Base-by-base conservation (phyloP, 2,797 vertebrate species). In the Micromesistius poutassou region DNA sequence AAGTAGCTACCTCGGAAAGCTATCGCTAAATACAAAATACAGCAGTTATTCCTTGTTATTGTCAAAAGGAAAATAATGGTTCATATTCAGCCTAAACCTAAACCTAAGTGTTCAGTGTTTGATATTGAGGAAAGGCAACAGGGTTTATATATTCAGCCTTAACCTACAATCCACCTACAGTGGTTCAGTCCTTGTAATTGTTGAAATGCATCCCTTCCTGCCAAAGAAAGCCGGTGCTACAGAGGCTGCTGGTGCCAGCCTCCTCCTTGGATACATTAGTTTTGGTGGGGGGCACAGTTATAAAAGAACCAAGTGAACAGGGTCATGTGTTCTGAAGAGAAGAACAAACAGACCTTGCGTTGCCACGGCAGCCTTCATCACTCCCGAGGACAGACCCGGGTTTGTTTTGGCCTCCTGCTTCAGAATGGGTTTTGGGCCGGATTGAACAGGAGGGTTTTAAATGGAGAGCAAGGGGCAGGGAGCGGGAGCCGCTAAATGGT, bases 181-280 rank as follows among this genome's bases (percentile, higher is more conserved):
- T 38, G 77, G 77, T 79, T 14, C 28, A 77, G 75, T 35, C 72
- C 79, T 28, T 62, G 14, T 74, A 74, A 84, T 77, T 77, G 71
- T 46, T 40, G 62, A 87, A 81, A 38, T 50, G 36, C 77, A 62
- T 74, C 77, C 82, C 83, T n/a, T 62, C 22, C 66, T 82, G 74
- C 76, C 77, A 80, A 25, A 50, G 16, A 76, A 82, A 74, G 76
- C 77, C 80, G 19, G 30, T 46, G 78, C 71, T 13, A 33, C 19
- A 77, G 84, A 86, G 84, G 86, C 87, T 84, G 46, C 82, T 78
- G 79, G 76, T 81, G 75, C 55, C 75, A 79, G 83, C 76, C 71
- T 74, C 86, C 13, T 13, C 30, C 14, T 83, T 83, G 79, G 81
- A 84, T 91, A 89, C 86, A 88, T 93, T 89, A 91, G 90, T 91